Base-by-base conservation (phyloP, 1,140 invertebrate species). In the Coelopa frigida region DNA sequence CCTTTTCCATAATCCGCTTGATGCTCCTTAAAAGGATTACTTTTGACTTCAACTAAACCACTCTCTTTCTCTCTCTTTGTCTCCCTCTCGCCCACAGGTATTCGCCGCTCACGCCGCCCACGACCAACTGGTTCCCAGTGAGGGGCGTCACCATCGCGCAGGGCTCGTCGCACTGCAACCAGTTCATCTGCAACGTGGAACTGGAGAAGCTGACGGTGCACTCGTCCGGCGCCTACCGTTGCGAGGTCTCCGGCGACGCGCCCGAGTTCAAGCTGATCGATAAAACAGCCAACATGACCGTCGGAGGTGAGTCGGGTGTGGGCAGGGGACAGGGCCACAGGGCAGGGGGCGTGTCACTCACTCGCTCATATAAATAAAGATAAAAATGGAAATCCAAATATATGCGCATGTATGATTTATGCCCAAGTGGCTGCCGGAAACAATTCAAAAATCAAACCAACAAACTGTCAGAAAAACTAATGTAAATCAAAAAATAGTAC, bases 121-220 rank as follows among this genome's bases (percentile, higher is more conserved):
- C 59, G 57, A 64, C 60, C 57, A 68, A 69, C 58, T 65, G 58
- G 59, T 70, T 70, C 53, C 56, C 56, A 44, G 66, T 69, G 36
- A 55, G 76, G 33, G 85, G 82, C 51, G 81, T 82, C 24, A 86
- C 83, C 50, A 85, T 87, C 55, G 83, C 78, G 14, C 86, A 86
- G 57, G 86, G 80, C 64, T 79, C 77, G 69, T 78, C 78, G 74
- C 78, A 79, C 29, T 78, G 76, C 53, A 71, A 73, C 55, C 59
- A 59, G 46, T 72, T 73, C 55, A 73, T 70, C 26, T 78, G 76
- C 54, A 70, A 71, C 57, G 73, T 78, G 23, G 68, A 72, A 37
- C 71, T 78, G 40, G 73, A 76, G 68, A 74, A 75, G 22, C 70
- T 74, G 10, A 74, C 72, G 20, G 55, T 71, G 32, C 68, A 72